phyloP scores from a whole-genome alignment of 2,113 vertebrate genomes.

The Daboia siamensis region DNA sequence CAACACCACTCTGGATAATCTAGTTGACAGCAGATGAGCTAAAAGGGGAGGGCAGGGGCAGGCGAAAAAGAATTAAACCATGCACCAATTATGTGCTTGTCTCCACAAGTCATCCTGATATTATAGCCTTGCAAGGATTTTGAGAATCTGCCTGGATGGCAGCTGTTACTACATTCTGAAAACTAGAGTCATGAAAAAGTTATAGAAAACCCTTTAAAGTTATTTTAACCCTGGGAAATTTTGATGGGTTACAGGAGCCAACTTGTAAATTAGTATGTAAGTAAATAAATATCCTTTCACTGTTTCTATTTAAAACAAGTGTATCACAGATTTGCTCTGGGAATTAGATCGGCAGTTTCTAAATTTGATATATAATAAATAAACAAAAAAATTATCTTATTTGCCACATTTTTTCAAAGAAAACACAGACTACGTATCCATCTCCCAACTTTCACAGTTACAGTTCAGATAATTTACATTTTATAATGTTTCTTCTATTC shows the following conservation, averaged over 20 bases:
- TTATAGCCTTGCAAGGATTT: conserved; percentile 25
- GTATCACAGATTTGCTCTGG: background rate
- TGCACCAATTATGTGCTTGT: conserved; percentile 21
- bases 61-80: background rate
- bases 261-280: background rate
- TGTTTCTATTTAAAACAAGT: background rate
- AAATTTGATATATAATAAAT: background rate
- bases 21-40: background rate
- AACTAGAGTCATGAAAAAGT: background rate
- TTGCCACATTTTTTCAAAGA: background rate
- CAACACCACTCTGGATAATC: conserved; percentile 5
- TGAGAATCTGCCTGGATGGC: conserved; percentile 32
- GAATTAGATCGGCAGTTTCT: background rate
- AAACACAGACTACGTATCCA: background rate
- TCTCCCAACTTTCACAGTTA: background rate
- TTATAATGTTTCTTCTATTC: background rate
- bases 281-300: background rate
- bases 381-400: background rate
- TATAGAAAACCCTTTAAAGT: background rate
- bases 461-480: background rate
- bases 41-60: background rate
- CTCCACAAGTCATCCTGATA: background rate
- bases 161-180: background rate
- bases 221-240: conserved; percentile 1
- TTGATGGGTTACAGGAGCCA: background rate